Evolutionary conservation across 2,797 vertebrate species (phyloP), one percentile per base, ranked within the genome.

Genomic region (Smutsia temminckii): DNA sequence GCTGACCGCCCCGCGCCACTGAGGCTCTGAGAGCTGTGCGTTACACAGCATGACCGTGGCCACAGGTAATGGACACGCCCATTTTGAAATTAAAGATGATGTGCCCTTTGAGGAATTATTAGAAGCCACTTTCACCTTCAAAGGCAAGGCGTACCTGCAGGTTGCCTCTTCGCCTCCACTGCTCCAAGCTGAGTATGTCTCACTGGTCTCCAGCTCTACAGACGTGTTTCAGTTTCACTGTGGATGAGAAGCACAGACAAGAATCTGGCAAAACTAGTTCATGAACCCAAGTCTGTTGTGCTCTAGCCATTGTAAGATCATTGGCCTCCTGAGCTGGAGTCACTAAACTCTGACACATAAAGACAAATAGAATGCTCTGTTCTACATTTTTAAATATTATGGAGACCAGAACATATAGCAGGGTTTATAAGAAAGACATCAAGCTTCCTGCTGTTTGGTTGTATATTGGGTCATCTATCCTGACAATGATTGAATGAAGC

Each of bases 401-500:
- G 42, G 2, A 14, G 59, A 37, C 23, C 5, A 85, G 46, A 83
- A 27, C 49, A 64, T 3, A 72, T 0, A 34, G 80, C 51, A 68
- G 51, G 17, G 49, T 37, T 75, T 53, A 8, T 7, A 23, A n/a
- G 83, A 42, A 1, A 42, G 29, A 87, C 55, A 6, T 34, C 29
- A 51, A 25, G 27, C 17, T 68, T 88, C 84, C 34, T 63, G n/a
- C 42, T 63, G 1, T 32, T 69, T 51, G 74, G 84, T 93, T 74
- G 71, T 71, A 14, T 18, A 49, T 79, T 34, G 53, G 69, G 42
- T 72, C 83, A 29, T 64, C 34, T 64, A 32, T 78, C 59, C 64
- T 68, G 59, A 92, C 18, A 37, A 13, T 80, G 93, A 93, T 3
- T 34, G 78, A 92, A 83, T 7, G 74, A 49, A 51, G 79, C 53